Base-by-base conservation (phyloP, 1,140 invertebrate species). In the Oryctes rhinoceros region DNA sequence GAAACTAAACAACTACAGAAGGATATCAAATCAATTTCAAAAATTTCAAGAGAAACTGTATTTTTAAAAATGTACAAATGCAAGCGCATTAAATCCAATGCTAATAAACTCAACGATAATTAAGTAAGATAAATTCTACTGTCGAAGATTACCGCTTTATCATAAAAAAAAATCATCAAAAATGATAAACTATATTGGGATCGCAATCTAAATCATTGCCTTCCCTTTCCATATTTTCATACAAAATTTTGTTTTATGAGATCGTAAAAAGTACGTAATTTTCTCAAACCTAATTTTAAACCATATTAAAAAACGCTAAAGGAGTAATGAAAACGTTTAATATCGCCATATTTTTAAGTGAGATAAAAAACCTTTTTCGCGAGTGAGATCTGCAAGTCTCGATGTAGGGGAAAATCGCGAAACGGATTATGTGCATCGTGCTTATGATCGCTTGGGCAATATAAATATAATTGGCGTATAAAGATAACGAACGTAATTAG, bases 391-490 rank as follows among this genome's bases (percentile, higher is more conserved):
- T 71, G 24, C 53, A 15, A 59, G 53, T 3, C 15, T 59, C 15
- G 1, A 15, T 20, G n/a, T 59, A 18, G 15, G 53, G n/a, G 24
- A 37, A 10, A 71, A 71, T 71, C 15, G 20, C 1, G 24, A 18
- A 18, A 59, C 30, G 65, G 24, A 30, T 71, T 71, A 24, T 59
- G 53, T 59, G 53, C n/a, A 37, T 24, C n/a, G n/a, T n/a, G 35
- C 4, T 37, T 71, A 71, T 35, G 65, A 71, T 71, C 3, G 65
- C 13, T 71, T 9, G 7, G 65, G 65, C n/a, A 35, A 37, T 71
- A 71, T 71, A 71, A 71, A 71, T 71, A 71, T 71, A 71, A 71
- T 71, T 71, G 65, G 65, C 35, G 24, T 24, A 71, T 71, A 71
- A 71, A 71, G 24, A 71, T 71, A 71, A 71, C 65, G 65, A 71